Conservation (phyloP, 2,113 vertebrate species). For the Myxocyprinus asiaticus region DNA sequence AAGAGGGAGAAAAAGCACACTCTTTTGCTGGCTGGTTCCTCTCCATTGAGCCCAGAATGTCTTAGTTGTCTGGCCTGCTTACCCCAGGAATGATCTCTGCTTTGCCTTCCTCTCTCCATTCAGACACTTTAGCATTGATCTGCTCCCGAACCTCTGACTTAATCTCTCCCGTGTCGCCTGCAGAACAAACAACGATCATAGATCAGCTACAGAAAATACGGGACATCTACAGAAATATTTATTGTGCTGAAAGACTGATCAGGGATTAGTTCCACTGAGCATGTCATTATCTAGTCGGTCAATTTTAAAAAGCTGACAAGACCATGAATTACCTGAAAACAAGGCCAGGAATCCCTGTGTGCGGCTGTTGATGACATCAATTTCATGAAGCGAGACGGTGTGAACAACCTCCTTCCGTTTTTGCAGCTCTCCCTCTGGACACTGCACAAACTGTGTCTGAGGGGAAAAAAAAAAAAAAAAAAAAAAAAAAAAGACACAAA, state of each 20-base stretch:
- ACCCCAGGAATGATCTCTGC: slow-evolving; percentile 93
- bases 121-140: slow-evolving; percentile 92
- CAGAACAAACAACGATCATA: neutral
- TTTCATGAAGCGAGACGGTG: slow-evolving; percentile 91
- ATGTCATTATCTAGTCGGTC: neutral
- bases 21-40: neutral
- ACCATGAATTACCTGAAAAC: slow-evolving; percentile 78
- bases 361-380: slow-evolving; percentile 94
- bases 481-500: neutral
- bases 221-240: neutral
- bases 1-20: neutral
- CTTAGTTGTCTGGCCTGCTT: slow-evolving; percentile 18
- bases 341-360: slow-evolving; percentile 94
- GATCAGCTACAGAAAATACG: neutral
- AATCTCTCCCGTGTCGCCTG: slow-evolving; percentile 91
- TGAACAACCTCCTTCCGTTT: slow-evolving; percentile 94
- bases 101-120: slow-evolving; percentile 93
- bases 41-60: neutral
- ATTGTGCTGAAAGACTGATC: neutral
- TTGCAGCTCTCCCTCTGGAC: slow-evolving; percentile 92
- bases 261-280: neutral
- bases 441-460: slow-evolving; percentile 94
- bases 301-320: neutral
- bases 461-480: neutral
- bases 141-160: slow-evolving; percentile 92